Base-by-base conservation (phyloP, 2,888 invertebrate genomes). In the Molanna angustata region DNA sequence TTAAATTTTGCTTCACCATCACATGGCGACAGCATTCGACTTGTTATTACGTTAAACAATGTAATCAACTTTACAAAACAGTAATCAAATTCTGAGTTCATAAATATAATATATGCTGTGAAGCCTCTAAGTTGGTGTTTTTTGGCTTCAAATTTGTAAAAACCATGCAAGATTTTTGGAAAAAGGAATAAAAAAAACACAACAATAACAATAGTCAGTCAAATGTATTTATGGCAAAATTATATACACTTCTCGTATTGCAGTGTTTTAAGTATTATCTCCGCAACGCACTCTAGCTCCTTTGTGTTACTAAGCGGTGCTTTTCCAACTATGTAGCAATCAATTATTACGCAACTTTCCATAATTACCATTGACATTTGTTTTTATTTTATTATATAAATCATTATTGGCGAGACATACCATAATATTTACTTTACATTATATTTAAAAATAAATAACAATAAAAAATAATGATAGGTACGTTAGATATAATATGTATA, bases 401-500 rank as follows among this genome's bases (percentile, higher is more conserved):
- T 52, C 52, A 54, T 54, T 44, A 54, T 54, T 54, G 54, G 54
- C 54, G 49, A 54, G 54, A 54, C 51, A 54, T 59, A 48, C 48
- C 54, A 33, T 47, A 51, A 46, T 51, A 47, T 53, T 50, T 40
- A 42, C 40, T 39, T 54, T 52, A 52, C 52, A 52, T 47, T 48
- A 47, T 49, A 35, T 51, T 42, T 51, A 57, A 55, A 57, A 57
- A 57, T 57, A 52, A 58, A 55, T 55, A 58, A 57, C 51, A 51
- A 54, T 54, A 54, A 49, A 57, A 48, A 46, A 49, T 35, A 54
- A 57, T 54, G 41, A 46, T 57, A 50, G 49, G 49, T 50, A 57
- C 50, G 33, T 48, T 52, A 51, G 47, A 54, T 50, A 50, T 16
- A 37, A 37, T 35, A 35, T 9, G 9, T 11, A 35, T 50, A 50